phyloP scores from a whole-genome alignment of 1,140 invertebrate genomes.

The Euschistus heros region DNA sequence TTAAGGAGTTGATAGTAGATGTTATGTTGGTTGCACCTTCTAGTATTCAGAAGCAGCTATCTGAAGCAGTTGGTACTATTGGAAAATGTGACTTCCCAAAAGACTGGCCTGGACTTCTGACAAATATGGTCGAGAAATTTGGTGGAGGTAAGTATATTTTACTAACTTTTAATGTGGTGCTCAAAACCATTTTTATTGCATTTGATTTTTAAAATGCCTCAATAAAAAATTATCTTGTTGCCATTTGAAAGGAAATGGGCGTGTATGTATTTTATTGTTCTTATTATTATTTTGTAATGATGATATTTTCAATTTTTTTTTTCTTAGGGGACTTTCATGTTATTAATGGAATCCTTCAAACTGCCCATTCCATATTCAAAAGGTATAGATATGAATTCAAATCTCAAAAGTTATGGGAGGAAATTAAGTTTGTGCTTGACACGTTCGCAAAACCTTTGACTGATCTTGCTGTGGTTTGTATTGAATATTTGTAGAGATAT shows the following conservation, averaged over 20 bases:
- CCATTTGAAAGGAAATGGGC: too few species aligned
- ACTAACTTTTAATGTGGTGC: too few species aligned
- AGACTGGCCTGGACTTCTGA: slow-evolving; percentile 84
- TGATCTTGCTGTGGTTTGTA: slow-evolving; percentile 71
- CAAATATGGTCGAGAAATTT: slow-evolving; percentile 88
- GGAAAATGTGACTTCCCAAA: slow-evolving; percentile 88
- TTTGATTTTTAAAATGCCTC: too few species aligned
- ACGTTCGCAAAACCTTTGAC: slow-evolving; percentile 88
- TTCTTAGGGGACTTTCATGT: slow-evolving; percentile 77
- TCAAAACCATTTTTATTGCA: too few species aligned
- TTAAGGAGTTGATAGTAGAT: slow-evolving; percentile 80
- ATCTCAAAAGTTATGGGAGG: slow-evolving; percentile 85
- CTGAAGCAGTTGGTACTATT: slow-evolving; percentile 91
- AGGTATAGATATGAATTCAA: slow-evolving; percentile 93
- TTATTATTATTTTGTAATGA: background rate
- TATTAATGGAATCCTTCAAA: slow-evolving; percentile 89
- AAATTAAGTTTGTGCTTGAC: slow-evolving; percentile 93
- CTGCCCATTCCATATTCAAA: slow-evolving; percentile 92
- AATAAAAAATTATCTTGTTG: too few species aligned
- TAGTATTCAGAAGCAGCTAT: slow-evolving; percentile 85
- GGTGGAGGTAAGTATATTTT: slow-evolving; percentile 44
- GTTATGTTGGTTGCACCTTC: slow-evolving; percentile 87
- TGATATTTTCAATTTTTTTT: slow-evolving; percentile 5
- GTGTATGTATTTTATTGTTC: background rate
- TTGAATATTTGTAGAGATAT: slow-evolving; percentile 25